Percentiles rank a stretch among this genome's conserved stretches.
Conservation (phyloP, 2,888 invertebrate species). For the Danaus chrysippus region DNA sequence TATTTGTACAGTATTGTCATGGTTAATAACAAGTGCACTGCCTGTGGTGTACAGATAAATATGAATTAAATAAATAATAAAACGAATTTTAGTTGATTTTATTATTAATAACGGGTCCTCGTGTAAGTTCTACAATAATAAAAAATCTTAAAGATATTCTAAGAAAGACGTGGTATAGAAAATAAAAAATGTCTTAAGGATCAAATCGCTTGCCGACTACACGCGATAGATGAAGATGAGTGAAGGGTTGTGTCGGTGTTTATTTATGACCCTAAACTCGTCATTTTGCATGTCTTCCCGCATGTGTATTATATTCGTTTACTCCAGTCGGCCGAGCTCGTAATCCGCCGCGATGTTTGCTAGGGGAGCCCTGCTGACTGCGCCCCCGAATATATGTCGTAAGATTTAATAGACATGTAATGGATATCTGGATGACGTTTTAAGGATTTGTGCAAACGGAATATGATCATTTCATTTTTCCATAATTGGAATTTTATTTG, state of each 20-base stretch:
- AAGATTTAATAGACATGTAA: conserved; percentile 80
- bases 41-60: background rate
- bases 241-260: conserved; percentile 65
- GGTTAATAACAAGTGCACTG: background rate
- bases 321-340: conserved; percentile 73
- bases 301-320: conserved; percentile 79
- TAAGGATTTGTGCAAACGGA: conserved; percentile 79
- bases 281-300: conserved; percentile 76
- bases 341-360: conserved; percentile 77
- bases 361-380: conserved; percentile 74
- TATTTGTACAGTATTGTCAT: background rate
- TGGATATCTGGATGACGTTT: conserved; percentile 80
- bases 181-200: background rate
- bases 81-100: too few relatives aligned
- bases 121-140: too few relatives aligned
- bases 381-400: conserved; percentile 78
- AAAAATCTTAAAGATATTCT: background rate
- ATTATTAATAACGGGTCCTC: too few relatives aligned
- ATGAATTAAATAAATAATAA: too few relatives aligned
- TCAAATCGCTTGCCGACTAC: background rate
- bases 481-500: conserved; percentile 76
- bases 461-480: conserved; percentile 73
- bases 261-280: conserved; percentile 77
- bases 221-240: conserved; percentile 12
- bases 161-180: background rate